Evolutionary conservation across 2,797 vertebrate genomes (phyloP).

Genomic region (Toxotes lorentzi): DNA sequence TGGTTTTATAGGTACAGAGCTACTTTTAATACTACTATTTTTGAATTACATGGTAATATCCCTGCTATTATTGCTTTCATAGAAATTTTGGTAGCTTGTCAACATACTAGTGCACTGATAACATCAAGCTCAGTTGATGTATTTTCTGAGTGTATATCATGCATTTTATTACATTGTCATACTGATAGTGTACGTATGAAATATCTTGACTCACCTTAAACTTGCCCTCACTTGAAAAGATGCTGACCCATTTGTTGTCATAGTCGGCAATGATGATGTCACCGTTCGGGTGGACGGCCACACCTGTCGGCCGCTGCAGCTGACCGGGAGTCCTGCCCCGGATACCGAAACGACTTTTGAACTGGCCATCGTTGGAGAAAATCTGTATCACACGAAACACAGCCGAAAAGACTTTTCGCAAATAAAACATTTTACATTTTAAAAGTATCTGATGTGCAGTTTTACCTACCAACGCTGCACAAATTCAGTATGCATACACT

Average conservation of each 20-base stretch:
- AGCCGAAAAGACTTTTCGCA: background rate
- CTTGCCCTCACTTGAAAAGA: constrained; percentile 97
- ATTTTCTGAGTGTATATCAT: background rate
- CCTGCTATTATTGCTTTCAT: background rate
- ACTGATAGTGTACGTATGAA: background rate
- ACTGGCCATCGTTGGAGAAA: constrained; percentile 96
- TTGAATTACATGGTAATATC: background rate
- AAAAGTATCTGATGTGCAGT: background rate
- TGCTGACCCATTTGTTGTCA: constrained; percentile 99
- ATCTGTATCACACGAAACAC: constrained; percentile 81
- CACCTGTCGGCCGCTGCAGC: constrained; percentile 95
- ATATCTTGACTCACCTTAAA: constrained; percentile 90
- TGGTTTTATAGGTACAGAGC: background rate
- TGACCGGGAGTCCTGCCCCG: constrained; percentile 96
- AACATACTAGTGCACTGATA: background rate
- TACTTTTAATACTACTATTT: background rate
- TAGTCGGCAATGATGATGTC: constrained; percentile 99
- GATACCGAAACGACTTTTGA: constrained; percentile 96
- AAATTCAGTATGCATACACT: background rate
- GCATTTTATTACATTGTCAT: background rate
- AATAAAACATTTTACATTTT: background rate
- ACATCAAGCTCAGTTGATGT: background rate
- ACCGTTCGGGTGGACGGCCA: constrained; percentile 95
- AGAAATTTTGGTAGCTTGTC: background rate
- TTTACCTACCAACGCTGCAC: background rate